Conservation (phyloP, 2,113 vertebrate genomes). For the Trematomus loennbergii region DNA sequence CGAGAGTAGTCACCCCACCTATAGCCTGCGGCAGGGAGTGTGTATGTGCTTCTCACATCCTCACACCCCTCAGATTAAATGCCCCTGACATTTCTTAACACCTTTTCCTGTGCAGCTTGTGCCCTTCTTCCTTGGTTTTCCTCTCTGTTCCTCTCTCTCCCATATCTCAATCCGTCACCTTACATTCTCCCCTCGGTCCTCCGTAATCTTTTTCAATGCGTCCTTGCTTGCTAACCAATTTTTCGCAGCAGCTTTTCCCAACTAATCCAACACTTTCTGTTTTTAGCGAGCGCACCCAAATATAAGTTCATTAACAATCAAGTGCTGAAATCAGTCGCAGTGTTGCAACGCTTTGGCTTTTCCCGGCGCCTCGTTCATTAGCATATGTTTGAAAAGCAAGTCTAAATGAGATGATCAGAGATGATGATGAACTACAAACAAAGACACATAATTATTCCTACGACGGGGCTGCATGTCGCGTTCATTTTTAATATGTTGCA, state of each 20-base stretch:
- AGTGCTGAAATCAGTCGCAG: slow-evolving; percentile 33
- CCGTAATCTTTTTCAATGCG: slow-evolving; percentile 47
- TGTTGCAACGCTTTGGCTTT: slow-evolving; percentile 33
- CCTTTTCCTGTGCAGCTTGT: slow-evolving; percentile 62
- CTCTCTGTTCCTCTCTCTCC: slow-evolving; percentile 5
- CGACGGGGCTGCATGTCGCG: slow-evolving; percentile 41
- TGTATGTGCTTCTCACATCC: slow-evolving; percentile 39
- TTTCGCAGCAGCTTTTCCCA: slow-evolving; percentile 51
- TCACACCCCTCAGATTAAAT: slow-evolving; percentile 42
- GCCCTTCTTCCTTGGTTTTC: slow-evolving; percentile 37
- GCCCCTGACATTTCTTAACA: slow-evolving; percentile 52
- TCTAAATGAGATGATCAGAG: slow-evolving; percentile 63
- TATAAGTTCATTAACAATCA: slow-evolving; percentile 61
- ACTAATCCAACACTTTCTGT: slow-evolving; percentile 49
- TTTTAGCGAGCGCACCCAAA: slow-evolving; percentile 51
- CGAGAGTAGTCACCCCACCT: slow-evolving; percentile 30
- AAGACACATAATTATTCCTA: slow-evolving; percentile 50
- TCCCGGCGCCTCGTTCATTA: slow-evolving; percentile 50
- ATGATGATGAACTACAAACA: slow-evolving; percentile 60
- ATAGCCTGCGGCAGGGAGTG: slow-evolving; percentile 35
- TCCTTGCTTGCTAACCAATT: slow-evolving; percentile 43
- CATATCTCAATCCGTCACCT: slow-evolving; percentile 67
- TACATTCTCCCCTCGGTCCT: slow-evolving; percentile 40
- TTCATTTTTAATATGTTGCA: slow-evolving; percentile 59
- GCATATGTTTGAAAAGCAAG: slow-evolving; percentile 62